Base-by-base conservation (phyloP, 1,140 invertebrate species). In the Zeugodacus cucurbitae region DNA sequence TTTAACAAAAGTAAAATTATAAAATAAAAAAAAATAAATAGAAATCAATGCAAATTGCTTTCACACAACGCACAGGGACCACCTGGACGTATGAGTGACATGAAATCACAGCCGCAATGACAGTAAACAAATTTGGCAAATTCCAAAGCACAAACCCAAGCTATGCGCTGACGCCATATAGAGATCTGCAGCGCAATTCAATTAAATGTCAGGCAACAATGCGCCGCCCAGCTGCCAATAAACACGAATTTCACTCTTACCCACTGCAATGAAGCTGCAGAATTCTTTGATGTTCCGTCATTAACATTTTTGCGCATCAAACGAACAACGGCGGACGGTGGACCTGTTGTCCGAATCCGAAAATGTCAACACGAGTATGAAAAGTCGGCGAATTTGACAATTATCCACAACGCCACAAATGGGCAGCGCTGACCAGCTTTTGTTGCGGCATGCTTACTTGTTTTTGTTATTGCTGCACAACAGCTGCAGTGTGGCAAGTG, bases 341-440 rank as follows among this genome's bases (percentile, higher is more conserved):
- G 3, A 37, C 34, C 22, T 14, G 34, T 74, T 74, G 34, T 74
- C 41, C 22, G 2, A n/a, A n/a, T n/a, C 32, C 34, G 17, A 41
- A 41, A 20, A 74, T 41, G 34, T 70, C 64, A 74, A 41, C 5
- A 74, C 20, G 4, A 74, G 34, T n/a, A 74, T 54, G 29, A 74
- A 41, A 74, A 41, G 37, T 14, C 70, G 41, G 22, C 70, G 41
- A 74, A 74, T 74, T 74, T 74, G 70, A 74, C 70, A 74, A 74
- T 74, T 44, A 74, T 34, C 10, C 8, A n/a, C 37, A 44, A n/a
- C 32, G 22, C 37, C 70, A 17, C 20, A 74, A 22, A 74, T 74
- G 70, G 70, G n/a, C 34, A 41, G 20, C 70, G 22, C 37, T 44
- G 70, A 3, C 32, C 67, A 74, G 20, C 22, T 74, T 74, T n/a